Conservation (phyloP, 1,140 invertebrate genomes). For the Cydia splendana region DNA sequence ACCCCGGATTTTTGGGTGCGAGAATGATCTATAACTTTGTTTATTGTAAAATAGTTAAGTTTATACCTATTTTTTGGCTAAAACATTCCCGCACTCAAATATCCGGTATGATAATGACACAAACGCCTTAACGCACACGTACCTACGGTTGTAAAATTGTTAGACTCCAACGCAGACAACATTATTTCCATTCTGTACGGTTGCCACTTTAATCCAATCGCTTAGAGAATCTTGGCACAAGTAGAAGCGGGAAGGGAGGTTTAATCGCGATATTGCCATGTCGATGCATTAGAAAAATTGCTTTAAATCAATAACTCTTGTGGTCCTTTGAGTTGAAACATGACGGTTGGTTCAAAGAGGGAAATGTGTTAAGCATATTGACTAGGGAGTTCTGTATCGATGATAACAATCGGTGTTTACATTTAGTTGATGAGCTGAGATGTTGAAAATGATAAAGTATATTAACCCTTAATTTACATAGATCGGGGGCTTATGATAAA, state of each 20-base stretch:
- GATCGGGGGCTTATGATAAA: too few relatives aligned
- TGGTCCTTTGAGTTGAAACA: constrained; percentile 11
- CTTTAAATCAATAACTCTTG: constrained; percentile 21
- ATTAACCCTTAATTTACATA: too few relatives aligned
- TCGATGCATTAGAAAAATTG: constrained; percentile 29
- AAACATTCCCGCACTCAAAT: too few relatives aligned
- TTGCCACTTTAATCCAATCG: constrained; percentile 31
- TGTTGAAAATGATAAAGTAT: background rate
- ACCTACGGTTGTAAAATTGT: constrained; percentile 1
- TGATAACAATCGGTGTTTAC: background rate
- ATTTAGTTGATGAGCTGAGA: background rate
- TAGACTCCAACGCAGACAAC: background rate
- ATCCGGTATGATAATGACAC: background rate
- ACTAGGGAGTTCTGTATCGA: background rate
- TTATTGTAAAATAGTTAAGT: too few relatives aligned
- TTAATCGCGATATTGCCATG: constrained; percentile 28
- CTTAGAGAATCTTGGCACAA: constrained; percentile 29
- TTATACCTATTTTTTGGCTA: background rate
- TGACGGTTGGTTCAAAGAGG: background rate
- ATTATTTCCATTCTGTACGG: constrained; percentile 26
- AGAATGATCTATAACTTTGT: too few relatives aligned
- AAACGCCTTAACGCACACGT: background rate
- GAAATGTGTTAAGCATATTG: constrained; percentile 7
- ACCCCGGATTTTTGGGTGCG: too few relatives aligned
- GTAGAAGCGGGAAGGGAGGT: constrained; percentile 14